Conservation (phyloP, 1,140 invertebrate species). For the Dinothrombium tinctorium region DNA sequence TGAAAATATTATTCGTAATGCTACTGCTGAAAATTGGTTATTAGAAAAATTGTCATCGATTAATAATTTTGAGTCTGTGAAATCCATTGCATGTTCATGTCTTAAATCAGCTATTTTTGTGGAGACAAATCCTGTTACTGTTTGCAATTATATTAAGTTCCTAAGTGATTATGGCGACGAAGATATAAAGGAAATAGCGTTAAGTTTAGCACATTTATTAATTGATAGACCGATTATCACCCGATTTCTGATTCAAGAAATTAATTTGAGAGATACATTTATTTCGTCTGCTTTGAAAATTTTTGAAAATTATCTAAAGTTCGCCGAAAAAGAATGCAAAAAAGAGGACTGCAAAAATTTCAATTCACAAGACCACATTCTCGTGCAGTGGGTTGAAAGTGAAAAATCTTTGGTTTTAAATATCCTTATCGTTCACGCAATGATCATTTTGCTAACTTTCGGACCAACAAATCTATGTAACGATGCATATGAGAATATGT, state of each 20-base stretch:
- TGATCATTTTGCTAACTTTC: conserved; percentile 69
- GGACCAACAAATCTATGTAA: conserved; percentile 20
- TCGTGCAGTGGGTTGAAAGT: conserved; percentile 60
- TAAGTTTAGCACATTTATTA: conserved; percentile 69
- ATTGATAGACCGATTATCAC: conserved; percentile 77
- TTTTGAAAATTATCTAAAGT: conserved; percentile 36
- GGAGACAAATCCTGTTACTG: conserved; percentile 55
- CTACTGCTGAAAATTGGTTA: conserved; percentile 36
- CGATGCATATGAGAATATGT: conserved; percentile 30
- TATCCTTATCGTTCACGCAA: conserved; percentile 69
- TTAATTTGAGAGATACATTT: conserved; percentile 16
- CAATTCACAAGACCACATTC: conserved; percentile 23
- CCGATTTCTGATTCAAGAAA: conserved; percentile 25
- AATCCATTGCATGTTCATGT: conserved; percentile 20
- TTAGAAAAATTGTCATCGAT: conserved; percentile 34
- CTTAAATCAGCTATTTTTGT: conserved; percentile 48
- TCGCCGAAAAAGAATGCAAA: not conserved
- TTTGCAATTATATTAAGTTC: conserved; percentile 73
- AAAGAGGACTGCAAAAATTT: not conserved
- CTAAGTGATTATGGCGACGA: conserved; percentile 36
- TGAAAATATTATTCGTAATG: conserved; percentile 8
- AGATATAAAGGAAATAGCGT: conserved; percentile 21
- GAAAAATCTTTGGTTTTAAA: conserved; percentile 59
- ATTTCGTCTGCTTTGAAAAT: conserved; percentile 50
- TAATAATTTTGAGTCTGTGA: conserved; percentile 27